Base-by-base conservation (phyloP, 2,113 vertebrate species). In the Gadus chalcogrammus region DNA sequence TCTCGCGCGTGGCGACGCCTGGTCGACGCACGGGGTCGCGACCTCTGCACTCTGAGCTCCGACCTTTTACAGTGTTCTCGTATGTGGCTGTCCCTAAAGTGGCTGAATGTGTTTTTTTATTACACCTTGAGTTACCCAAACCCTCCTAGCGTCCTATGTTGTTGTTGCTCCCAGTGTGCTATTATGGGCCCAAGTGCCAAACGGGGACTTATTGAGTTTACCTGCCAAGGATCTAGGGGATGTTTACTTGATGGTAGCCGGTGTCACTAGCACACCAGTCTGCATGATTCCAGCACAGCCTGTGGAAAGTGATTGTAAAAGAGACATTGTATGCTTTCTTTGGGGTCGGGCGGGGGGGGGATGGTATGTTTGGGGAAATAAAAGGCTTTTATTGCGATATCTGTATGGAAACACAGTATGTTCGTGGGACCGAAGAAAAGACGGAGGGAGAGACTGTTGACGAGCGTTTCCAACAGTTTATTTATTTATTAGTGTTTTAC, bases 51-150 rank as follows among this genome's bases (percentile, higher is more conserved):
- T 81, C 79, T 80, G 83, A 86, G 82, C 80, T 79, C 74, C 69
- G 70, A 79, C 72, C 70, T 80, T 48, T 83, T 75, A 74, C 79
- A 84, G 86, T 83, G 76, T 84, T 86, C 78, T 83, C 77, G 42
- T 48, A 82, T 69, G 71, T 77, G 69, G 81, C 82, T 74, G 76
- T 71, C 42, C 78, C 61, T 59, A 67, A 82, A 81, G 84, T 84
- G 84, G 82, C 88, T 84, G 84, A 88, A 89, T 88, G 84, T 88
- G 3, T 48, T 42, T 42, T 48, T 48, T 48, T 48, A 48, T 13
- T 48, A 48, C 42, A 48, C 42, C 6, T 35, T 35, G 31, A 35
- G 31, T 35, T 35, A 35, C 42, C 42, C 42, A 12, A 48, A 48
- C 12, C 20, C 56, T 31, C 66, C 60, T 70, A 38, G 38, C 18